Percentiles rank a stretch among this genome's conserved stretches.
Evolutionary conservation across 2,888 invertebrate genomes (phyloP).

Genomic region (Sipha maydis): DNA sequence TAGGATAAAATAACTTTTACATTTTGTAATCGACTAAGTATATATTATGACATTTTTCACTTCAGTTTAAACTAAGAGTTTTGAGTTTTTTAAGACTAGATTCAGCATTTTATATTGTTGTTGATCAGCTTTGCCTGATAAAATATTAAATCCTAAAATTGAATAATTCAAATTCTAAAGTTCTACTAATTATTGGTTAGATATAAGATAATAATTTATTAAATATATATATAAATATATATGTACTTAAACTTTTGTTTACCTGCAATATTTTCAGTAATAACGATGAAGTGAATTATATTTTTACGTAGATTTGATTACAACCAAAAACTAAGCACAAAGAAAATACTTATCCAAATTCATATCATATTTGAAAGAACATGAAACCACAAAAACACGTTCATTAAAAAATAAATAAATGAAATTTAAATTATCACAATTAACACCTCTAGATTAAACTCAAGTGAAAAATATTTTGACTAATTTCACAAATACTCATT

Average conservation of each 20-base stretch:
- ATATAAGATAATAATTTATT: conserved; percentile 54
- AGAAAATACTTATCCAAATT: conserved; percentile 49
- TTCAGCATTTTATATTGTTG: conserved; percentile 46
- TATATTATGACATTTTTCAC: conserved; percentile 41
- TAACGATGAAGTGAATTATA: conserved; percentile 61
- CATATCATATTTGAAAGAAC: conserved; percentile 45
- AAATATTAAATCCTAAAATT: conserved; percentile 34
- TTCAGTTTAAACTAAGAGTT: conserved; percentile 55
- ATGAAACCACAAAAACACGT: conserved; percentile 50
- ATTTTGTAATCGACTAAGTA: not conserved
- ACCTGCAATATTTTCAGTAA: conserved; percentile 60
- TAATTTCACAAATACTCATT: conserved; percentile 35
- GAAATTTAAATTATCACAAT: conserved; percentile 49
- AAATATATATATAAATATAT: conserved; percentile 54
- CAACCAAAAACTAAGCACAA: conserved; percentile 50
- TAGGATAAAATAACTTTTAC: conserved; percentile 5
- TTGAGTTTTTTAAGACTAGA: not conserved
- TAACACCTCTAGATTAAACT: conserved; percentile 49
- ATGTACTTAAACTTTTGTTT: conserved; percentile 58
- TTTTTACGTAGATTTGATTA: conserved; percentile 57
- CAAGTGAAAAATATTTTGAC: conserved; percentile 56
- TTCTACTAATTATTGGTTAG: conserved; percentile 42
- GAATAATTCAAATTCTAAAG: conserved; percentile 8
- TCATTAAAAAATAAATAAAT: conserved; percentile 29
- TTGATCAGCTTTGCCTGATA: conserved; percentile 58